phyloP scores from a whole-genome alignment of 2,797 vertebrate genomes.

The Remorina albescens region DNA sequence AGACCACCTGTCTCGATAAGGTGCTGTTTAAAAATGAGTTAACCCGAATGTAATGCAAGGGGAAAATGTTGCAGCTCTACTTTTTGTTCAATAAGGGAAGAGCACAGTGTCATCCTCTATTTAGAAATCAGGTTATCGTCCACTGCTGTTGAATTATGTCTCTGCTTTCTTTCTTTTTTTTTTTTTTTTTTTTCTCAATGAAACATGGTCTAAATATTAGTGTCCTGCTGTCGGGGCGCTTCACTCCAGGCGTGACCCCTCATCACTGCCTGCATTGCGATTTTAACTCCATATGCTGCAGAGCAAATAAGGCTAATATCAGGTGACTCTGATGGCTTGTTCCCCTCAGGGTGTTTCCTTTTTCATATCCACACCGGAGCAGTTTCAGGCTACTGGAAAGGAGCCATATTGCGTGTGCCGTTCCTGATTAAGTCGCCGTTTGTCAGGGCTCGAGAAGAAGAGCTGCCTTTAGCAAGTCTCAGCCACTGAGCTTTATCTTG shows the following conservation, averaged over 20 bases:
- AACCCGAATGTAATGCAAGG: not conserved
- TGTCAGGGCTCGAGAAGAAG: slow-evolving; percentile 52
- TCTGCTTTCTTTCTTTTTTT: slow-evolving; percentile 6
- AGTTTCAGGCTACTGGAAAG: slow-evolving; percentile 40
- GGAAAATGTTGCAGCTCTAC: slow-evolving; percentile 42
- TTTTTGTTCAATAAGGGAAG: slow-evolving; percentile 31
- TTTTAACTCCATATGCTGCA: slow-evolving; percentile 52
- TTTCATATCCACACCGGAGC: slow-evolving; percentile 58
- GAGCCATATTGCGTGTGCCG: slow-evolving; percentile 59
- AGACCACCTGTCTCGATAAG: slow-evolving; percentile 26
- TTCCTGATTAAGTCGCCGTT: slow-evolving; percentile 55
- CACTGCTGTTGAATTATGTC: slow-evolving; percentile 6
- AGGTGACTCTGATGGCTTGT: slow-evolving; percentile 63
- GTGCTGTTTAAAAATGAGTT: slow-evolving; percentile 30
- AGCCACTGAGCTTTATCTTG: slow-evolving; percentile 30
- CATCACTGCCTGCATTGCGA: slow-evolving; percentile 7
- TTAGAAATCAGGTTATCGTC: slow-evolving; percentile 53
- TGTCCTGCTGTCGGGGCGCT: slow-evolving; percentile 31
- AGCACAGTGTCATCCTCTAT: slow-evolving; percentile 13
- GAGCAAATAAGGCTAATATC: slow-evolving; percentile 45
- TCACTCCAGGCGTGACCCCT: slow-evolving; percentile 45
- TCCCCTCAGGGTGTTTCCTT: slow-evolving; percentile 57
- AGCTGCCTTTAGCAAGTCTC: slow-evolving; percentile 54
- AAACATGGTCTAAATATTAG: slow-evolving; percentile 48
- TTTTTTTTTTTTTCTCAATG: not conserved